A percentile compares a stretch with the other conserved stretches of the same genome.
phyloP scores from a whole-genome alignment of 1,140 invertebrate genomes.

The Trichomalopsis sarcophagae region DNA sequence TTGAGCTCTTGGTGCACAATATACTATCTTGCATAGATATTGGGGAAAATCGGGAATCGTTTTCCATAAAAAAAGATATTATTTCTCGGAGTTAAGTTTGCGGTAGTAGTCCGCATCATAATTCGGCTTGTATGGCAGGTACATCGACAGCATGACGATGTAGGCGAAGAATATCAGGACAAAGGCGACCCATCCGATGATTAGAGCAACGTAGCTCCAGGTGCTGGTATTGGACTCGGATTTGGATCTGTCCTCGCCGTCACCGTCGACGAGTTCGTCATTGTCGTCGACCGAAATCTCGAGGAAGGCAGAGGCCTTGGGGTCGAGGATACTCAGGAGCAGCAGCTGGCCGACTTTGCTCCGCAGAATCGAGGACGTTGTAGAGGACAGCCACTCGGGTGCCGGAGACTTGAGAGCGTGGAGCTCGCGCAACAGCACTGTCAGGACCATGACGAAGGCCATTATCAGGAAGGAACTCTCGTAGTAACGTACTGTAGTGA shows the following conservation, averaged over 20 bases:
- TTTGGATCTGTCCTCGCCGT: not conserved
- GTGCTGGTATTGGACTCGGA: slow-evolving; percentile 29
- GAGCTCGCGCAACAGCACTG: slow-evolving; percentile 65
- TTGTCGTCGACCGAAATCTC: slow-evolving; percentile 62
- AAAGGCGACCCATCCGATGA: slow-evolving; percentile 62
- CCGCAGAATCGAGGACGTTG: slow-evolving; percentile 26
- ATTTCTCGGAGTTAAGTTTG: too few species aligned
- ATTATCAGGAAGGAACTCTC: slow-evolving; percentile 56
- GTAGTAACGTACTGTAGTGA: slow-evolving; percentile 62
- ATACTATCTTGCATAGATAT: too few species aligned
- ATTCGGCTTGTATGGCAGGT: slow-evolving; percentile 47
- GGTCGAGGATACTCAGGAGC: slow-evolving; percentile 63
- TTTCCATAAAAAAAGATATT: too few species aligned
- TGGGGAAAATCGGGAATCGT: too few species aligned
- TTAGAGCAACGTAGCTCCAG: slow-evolving; percentile 59
- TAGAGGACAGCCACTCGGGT: slow-evolving; percentile 54
- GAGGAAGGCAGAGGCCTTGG: slow-evolving; percentile 61
- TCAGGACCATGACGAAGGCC: slow-evolving; percentile 69
- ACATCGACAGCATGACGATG: slow-evolving; percentile 56
- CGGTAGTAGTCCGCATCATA: too few species aligned
- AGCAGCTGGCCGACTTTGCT: slow-evolving; percentile 64
- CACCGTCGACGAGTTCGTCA: slow-evolving; percentile 50
- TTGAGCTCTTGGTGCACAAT: too few species aligned
- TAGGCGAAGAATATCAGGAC: slow-evolving; percentile 56
- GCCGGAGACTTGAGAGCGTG: slow-evolving; percentile 53